These are phyloP conservation scores for Rhabdornis inornatus DNA, from an alignment of 2,113 vertebrate genomes.

Conservation along the genomic window DNA sequence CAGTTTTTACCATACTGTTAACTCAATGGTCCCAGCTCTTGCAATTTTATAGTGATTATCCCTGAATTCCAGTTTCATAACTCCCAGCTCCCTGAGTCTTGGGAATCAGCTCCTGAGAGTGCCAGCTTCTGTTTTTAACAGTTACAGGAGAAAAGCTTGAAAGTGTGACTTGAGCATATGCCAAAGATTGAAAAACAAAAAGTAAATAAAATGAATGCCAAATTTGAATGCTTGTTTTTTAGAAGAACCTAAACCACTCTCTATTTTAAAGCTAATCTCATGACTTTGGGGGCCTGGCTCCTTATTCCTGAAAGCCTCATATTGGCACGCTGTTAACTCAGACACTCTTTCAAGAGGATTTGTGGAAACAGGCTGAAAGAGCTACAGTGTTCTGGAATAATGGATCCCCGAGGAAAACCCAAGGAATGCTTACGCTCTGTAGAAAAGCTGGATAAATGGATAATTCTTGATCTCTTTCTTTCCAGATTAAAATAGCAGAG, in stretches of 20 bases:
- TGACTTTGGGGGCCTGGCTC: background rate
- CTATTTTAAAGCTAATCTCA: conserved; percentile 51
- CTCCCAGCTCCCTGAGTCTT: background rate
- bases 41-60: background rate
- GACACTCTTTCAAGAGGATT: conserved; percentile 25
- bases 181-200: conserved; percentile 43
- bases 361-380: background rate
- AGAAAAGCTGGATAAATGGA: conserved; percentile 18
- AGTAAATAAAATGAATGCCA: conserved; percentile 30
- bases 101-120: background rate
- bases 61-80: background rate
- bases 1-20: background rate
- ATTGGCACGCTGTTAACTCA: background rate
- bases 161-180: conserved; percentile 39
- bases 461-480: conserved; percentile 20
- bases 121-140: conserved; percentile 49
- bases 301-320: conserved; percentile 30
- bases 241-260: background rate
- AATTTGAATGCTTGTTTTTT: conserved; percentile 22
- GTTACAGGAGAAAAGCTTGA: conserved; percentile 15
- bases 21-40: background rate
- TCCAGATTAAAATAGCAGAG: conserved; percentile 23
- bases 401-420: background rate
- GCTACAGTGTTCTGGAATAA: conserved; percentile 31
- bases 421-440: background rate